Conservation (phyloP, 2,113 vertebrate species). For the Vidua chalybeata region DNA sequence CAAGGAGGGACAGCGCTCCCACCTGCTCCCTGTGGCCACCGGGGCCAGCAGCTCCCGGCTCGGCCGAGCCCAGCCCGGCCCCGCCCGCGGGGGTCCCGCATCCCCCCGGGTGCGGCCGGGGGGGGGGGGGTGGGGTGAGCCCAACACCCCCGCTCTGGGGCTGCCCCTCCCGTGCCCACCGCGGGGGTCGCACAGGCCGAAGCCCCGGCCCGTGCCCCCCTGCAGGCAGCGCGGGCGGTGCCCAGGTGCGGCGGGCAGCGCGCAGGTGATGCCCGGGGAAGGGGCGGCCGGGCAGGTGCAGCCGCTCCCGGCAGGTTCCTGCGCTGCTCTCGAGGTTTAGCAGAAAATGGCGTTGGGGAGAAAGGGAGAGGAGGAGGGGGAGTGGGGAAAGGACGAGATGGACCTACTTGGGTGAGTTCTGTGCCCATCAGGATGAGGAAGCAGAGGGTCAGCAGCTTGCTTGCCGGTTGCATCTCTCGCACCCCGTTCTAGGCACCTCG, state of each 20-base stretch:
- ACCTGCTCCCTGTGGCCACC: not conserved
- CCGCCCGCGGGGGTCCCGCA: not conserved
- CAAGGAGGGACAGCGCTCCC: not conserved
- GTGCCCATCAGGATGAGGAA: slow-evolving; percentile 94
- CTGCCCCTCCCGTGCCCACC: not conserved
- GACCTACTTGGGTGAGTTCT: slow-evolving; percentile 97
- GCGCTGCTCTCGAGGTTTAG: not conserved
- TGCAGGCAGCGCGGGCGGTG: not conserved
- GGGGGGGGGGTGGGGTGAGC: not conserved
- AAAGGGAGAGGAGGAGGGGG: not conserved
- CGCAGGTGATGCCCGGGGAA: not conserved
- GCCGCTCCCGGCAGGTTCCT: not conserved
- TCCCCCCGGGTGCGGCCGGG: not conserved
- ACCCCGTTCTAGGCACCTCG: slow-evolving; percentile 78
- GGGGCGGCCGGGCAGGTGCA: not conserved
- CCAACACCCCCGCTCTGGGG: accelerated
- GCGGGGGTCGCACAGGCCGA: not conserved
- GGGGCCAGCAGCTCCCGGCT: not conserved
- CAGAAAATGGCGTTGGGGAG: slow-evolving; percentile 78
- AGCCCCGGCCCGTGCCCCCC: not conserved
- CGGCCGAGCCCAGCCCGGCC: not conserved
- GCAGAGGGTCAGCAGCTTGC: slow-evolving; percentile 91
- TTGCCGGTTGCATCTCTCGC: slow-evolving; percentile 91
- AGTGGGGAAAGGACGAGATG: not conserved
- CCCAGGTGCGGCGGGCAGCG: not conserved